Evolutionary conservation across 2,888 invertebrate species (phyloP).

Genomic region (Ennomos quercinarius): DNA sequence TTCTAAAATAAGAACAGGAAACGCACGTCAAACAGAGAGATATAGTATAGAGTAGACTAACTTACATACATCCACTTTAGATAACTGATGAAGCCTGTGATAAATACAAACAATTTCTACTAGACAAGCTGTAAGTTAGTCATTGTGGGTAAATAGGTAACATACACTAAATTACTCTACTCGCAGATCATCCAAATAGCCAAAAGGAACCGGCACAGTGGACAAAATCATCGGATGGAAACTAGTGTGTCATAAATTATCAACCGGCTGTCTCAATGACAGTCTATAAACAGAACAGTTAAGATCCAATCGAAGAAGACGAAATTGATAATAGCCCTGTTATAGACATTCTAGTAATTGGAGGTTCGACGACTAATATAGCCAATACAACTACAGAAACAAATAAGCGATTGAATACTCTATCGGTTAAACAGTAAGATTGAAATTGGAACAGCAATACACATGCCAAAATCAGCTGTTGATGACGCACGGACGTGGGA

Average conservation of each 20-base stretch:
- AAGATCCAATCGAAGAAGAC: constrained; percentile 42
- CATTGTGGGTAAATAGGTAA: no score
- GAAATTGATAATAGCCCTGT: constrained; percentile 34
- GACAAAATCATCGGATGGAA: no score
- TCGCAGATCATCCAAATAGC: no score
- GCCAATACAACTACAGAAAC: constrained; percentile 1
- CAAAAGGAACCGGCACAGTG: no score
- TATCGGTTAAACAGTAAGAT: constrained; percentile 11
- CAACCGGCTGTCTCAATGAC: constrained; percentile 29
- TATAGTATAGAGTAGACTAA: no score
- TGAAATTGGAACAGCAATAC: constrained; percentile 12
- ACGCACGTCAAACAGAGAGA: no score
- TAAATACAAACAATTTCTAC: not conserved
- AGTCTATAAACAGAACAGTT: constrained; percentile 44
- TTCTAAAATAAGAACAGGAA: no score
- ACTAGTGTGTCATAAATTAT: constrained; percentile 11
- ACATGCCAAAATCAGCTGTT: constrained; percentile 53
- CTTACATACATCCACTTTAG: no score
- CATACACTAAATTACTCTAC: no score
- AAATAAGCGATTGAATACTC: constrained; percentile 22
- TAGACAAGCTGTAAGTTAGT: no score
- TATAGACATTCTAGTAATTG: constrained; percentile 37
- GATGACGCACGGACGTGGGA: constrained; percentile 45
- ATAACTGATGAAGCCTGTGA: constrained; percentile 1
- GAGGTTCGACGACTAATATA: constrained; percentile 9